These are phyloP conservation scores for Himalopsyche phryganea DNA, from an alignment of 1,140 invertebrate genomes.

Conservation along the genomic window DNA sequence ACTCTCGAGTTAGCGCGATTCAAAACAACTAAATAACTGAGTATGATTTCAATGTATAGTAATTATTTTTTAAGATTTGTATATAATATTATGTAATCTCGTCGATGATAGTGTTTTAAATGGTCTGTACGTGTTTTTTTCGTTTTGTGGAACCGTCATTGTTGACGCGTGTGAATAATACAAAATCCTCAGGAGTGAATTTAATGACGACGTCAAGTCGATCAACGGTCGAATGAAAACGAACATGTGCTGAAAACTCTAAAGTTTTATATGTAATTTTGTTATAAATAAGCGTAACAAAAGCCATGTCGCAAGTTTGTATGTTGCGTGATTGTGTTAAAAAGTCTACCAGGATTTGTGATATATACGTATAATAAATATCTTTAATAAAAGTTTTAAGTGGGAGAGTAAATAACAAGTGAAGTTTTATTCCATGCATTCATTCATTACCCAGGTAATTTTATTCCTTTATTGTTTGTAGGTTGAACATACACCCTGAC, in stretches of 20 bases:
- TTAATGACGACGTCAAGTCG: slow-evolving; percentile 5
- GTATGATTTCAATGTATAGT: slow-evolving; percentile 20
- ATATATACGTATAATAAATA: slow-evolving; percentile 57
- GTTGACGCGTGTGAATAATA: slow-evolving; percentile 14
- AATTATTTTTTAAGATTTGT: slow-evolving; percentile 24
- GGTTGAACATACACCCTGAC: neutral
- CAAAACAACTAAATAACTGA: neutral
- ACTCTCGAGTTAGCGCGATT: neutral
- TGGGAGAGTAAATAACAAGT: slow-evolving; percentile 49
- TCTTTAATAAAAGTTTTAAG: slow-evolving; percentile 58
- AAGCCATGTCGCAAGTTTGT: slow-evolving; percentile 51
- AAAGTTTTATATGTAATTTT: slow-evolving; percentile 36
- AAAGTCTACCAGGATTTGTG: slow-evolving; percentile 58
- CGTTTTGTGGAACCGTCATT: slow-evolving; percentile 1
- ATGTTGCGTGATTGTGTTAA: slow-evolving; percentile 55
- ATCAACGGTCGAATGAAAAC: slow-evolving; percentile 17
- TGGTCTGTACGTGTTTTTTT: slow-evolving; percentile 23
- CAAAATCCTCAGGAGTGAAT: slow-evolving; percentile 24
- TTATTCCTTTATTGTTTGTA: slow-evolving; percentile 11
- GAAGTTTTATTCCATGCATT: slow-evolving; percentile 49
- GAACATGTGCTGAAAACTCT: slow-evolving; percentile 18
- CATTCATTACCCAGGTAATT: slow-evolving; percentile 42
- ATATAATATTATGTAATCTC: slow-evolving; percentile 25
- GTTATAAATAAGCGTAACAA: slow-evolving; percentile 52
- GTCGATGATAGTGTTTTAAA: slow-evolving; percentile 21